Conservation (phyloP, 2,888 invertebrate species). For the Noctua comes region DNA sequence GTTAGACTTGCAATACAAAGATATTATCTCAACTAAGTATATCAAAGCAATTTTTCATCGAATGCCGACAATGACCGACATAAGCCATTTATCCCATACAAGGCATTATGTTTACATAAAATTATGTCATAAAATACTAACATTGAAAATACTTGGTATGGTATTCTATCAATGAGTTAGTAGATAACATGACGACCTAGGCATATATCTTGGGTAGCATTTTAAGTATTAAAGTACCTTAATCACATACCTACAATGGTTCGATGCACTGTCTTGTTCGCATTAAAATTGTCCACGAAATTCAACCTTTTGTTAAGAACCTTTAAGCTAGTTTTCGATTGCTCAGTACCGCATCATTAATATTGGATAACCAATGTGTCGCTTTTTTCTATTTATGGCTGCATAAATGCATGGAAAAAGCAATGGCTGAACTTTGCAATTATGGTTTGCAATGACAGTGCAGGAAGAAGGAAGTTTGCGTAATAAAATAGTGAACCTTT, state of each 20-base stretch:
- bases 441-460: not conserved
- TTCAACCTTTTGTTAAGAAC: not conserved
- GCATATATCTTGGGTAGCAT: slow-evolving; percentile 33
- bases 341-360: not conserved
- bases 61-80: slow-evolving; percentile 19
- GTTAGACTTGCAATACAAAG: not conserved
- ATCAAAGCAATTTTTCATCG: slow-evolving; percentile 9
- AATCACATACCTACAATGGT: slow-evolving; percentile 22
- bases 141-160: slow-evolving; percentile 10
- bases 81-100: not conserved
- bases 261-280: slow-evolving; percentile 34
- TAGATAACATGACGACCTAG: slow-evolving; percentile 43
- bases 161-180: slow-evolving; percentile 15
- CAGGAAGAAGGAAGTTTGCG: not conserved
- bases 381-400: slow-evolving; percentile 24
- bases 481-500: not conserved
- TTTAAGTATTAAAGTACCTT: slow-evolving; percentile 12
- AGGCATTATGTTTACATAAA: slow-evolving; percentile 6
- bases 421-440: not conserved
- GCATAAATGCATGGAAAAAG: not conserved
- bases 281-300: slow-evolving; percentile 13
- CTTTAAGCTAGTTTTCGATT: slow-evolving; percentile 2
- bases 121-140: slow-evolving; percentile 17
- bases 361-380: slow-evolving; percentile 19
- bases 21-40: not conserved